Evolutionary conservation across 92 coral and sea anemone species (phyloP), one percentile per base, ranked within the genome.

Genomic region (Palythoa grandiflora): DNA sequence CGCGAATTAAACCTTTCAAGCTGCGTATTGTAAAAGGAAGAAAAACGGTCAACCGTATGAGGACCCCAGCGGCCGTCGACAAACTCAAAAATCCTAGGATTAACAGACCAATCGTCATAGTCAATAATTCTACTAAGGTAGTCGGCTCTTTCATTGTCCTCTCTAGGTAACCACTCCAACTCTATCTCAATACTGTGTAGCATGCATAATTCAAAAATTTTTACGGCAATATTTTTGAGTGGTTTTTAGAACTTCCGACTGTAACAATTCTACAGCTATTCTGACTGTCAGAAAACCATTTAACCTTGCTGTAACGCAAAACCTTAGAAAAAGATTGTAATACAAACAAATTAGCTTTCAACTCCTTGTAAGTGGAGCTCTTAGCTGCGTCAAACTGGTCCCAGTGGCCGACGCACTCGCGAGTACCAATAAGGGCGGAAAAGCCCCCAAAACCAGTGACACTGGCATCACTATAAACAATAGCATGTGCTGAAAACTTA

Each of bases 401-500:
- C 47, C 75, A 70, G 15, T 70, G 75, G 15, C 75, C 75, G 44
- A 70, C 10, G 35, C 75, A 8, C 44, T 10, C 16, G 16, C 16
- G 10, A 16, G 10, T 70, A 5, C 75, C 75, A 9, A 70, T 9
- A 70, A 61, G 28, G 14, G 87, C 88, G 57, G 84, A 83, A 83
- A n/a, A 83, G 21, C 88, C 88, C 14, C 84, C 91, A 80, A 79
- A 89, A 20, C 88, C 91, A 8, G 83, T 17, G 17, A 40, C 84
- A 61, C 88, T 83, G 48, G 91, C 91, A 44, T 89, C 91, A 53
- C 88, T 83, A 63, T 89, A 89, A 80, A 83, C 88, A 79, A 74
- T 76, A 20, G 83, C 78, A 14, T 28, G 28, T 28, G 28, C 28
- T 28, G 28, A 88, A 88, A 88, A 88, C 40, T 70, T 81, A 19